Evolutionary conservation across 2,797 vertebrate species (phyloP), one percentile per base, ranked within the genome.

Genomic region (Tiaroga cobitis): DNA sequence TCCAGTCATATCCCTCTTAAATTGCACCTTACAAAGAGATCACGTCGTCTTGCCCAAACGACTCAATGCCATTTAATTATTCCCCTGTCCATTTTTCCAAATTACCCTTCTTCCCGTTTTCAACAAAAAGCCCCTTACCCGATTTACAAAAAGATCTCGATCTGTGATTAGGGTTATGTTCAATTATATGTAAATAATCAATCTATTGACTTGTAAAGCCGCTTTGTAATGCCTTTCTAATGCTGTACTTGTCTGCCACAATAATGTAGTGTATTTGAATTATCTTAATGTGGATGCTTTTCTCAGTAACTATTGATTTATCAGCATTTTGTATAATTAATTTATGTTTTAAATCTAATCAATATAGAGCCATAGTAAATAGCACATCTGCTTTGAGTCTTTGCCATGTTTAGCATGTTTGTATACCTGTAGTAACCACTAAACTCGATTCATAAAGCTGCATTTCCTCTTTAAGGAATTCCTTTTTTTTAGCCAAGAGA

Each of bases 1-100:
- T 73, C 19, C 80, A 46, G 16, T 29, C 16, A 21, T 32, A n/a
- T 61, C 37, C 80, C 34, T 81, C 18, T 43, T 80, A 72, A 70
- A 70, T 70, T 37, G 24, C 26, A 37, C 65, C 15, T 51, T 69
- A 34, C 34, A 13, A 43, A 63, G 26, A 65, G 16, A 63, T 65
- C 15, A 41, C 11, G 0, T 5, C 43, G 13, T 56, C 19, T 56
- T 76, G 75, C 4, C 4, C 34, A 77, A 41, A 41, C 2, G 21
- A 77, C 75, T n/a, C 15, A 79, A 1, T 63, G n/a, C 56, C 2
- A 6, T 32, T 46, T 24, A 13, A 29, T 78, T 78, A 21, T 81
- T 37, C 32, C 9, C 69, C 18, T 54, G 65, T 69, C 21, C 9
- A 18, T 51, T 54, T 67, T 80, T 68, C 9, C 24, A 67, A 65